Percentiles rank a stretch among this genome's conserved stretches.
Evolutionary conservation across 2,113 vertebrate species (phyloP).

Genomic region (Orycteropus afer): DNA sequence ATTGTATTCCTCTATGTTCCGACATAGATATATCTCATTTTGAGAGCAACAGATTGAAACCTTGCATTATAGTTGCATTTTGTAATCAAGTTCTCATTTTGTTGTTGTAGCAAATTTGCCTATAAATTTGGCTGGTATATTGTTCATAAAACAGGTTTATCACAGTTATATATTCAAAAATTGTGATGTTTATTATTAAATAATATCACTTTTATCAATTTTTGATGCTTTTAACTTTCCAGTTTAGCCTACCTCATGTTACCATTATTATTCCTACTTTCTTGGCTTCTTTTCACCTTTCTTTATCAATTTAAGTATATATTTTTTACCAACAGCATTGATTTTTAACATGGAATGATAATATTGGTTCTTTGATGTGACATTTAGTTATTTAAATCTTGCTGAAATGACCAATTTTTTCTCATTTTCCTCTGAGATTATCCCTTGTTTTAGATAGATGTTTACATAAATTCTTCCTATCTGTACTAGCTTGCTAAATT

Average conservation of each 20-base stretch:
- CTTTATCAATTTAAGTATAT: neutral
- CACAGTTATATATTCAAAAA: neutral
- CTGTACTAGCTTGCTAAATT: neutral
- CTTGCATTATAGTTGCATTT: neutral
- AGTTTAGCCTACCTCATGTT: neutral
- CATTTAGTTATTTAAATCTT: neutral
- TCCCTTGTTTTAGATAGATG: neutral
- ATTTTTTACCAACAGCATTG: neutral
- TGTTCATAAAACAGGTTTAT: neutral
- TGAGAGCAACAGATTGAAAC: neutral
- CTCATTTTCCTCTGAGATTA: neutral
- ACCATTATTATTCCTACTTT: neutral
- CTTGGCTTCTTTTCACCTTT: neutral
- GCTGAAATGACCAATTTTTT: neutral
- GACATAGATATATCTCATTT: neutral
- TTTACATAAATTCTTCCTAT: neutral
- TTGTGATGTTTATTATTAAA: neutral
- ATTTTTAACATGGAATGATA: neutral
- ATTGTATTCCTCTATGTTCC: neutral
- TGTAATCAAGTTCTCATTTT: neutral
- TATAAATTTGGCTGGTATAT: neutral
- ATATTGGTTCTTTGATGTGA: neutral
- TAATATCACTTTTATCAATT: neutral
- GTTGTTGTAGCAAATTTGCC: neutral
- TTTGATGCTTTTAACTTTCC: neutral